phyloP scores from a whole-genome alignment of 2,888 invertebrate genomes.

The Drosophila maculinotata region DNA sequence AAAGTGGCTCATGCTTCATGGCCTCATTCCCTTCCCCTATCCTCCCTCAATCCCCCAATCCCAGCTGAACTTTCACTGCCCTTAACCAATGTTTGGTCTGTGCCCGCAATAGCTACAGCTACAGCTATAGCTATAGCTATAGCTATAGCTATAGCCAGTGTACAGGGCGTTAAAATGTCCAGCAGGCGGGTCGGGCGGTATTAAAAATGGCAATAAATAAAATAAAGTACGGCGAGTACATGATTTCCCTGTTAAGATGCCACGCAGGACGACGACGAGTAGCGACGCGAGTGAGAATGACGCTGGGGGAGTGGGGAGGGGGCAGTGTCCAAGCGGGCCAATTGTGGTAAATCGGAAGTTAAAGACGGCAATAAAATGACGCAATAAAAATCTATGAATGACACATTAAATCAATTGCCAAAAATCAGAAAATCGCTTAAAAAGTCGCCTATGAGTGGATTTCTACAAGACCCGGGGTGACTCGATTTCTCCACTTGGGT shows the following conservation, averaged over 20 bases:
- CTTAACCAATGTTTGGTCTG: not conserved
- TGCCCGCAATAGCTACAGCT: conserved; percentile 7
- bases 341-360: conserved; percentile 85
- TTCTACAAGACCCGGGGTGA: conserved; percentile 28
- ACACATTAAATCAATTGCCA: conserved; percentile 86
- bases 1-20: conserved; percentile 67
- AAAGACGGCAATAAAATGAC: conserved; percentile 85
- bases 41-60: too few species aligned
- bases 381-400: conserved; percentile 85
- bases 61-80: too few species aligned
- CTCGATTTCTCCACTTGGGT: conserved; percentile 46
- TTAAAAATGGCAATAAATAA: conserved; percentile 84
- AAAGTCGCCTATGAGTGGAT: conserved; percentile 63
- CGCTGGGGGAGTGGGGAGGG: conserved; percentile 37
- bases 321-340: conserved; percentile 81
- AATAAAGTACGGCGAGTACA: conserved; percentile 83
- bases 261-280: conserved; percentile 45
- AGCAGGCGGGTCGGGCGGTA: conserved; percentile 68
- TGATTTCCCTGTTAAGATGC: conserved; percentile 83
- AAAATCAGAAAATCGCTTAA: conserved; percentile 82
- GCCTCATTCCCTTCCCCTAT: conserved; percentile 1
- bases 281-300: conserved; percentile 37
- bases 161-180: conserved; percentile 75
- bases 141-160: conserved; percentile 19
- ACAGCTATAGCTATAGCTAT: too few species aligned